Conservation (phyloP, 2,113 vertebrate genomes). For the Felis chaus region DNA sequence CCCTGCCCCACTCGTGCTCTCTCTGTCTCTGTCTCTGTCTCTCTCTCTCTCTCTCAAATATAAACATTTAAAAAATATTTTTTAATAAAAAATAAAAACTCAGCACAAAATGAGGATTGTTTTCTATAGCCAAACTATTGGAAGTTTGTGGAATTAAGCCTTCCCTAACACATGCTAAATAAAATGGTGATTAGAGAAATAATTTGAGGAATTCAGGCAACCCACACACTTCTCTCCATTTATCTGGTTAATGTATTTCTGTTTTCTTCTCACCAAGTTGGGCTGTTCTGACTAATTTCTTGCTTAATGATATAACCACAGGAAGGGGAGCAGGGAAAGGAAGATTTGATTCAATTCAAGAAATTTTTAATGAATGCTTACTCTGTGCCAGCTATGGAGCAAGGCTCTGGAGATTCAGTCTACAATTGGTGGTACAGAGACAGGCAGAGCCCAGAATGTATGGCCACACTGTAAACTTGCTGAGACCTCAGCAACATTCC, state of each 20-base stretch:
- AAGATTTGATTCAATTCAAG: conserved; percentile 37
- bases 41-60: background rate
- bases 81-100: background rate
- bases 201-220: background rate
- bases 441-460: background rate
- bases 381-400: background rate
- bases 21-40: too few relatives aligned
- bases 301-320: conserved; percentile 30
- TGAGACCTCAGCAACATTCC: rapidly evolving
- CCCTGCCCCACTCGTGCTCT: too few relatives aligned
- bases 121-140: background rate
- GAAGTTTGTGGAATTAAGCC: background rate
- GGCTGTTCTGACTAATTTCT: conserved; percentile 58
- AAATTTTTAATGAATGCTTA: conserved; percentile 25
- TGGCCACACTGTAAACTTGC: background rate
- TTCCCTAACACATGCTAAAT: background rate
- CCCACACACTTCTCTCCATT: background rate
- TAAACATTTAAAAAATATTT: too few relatives aligned
- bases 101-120: background rate
- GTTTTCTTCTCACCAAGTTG: conserved; percentile 22
- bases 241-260: conserved; percentile 43
- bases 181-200: background rate
- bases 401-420: background rate
- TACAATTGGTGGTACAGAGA: background rate
- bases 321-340: conserved; percentile 25